Base-by-base conservation (phyloP, 2,113 vertebrate genomes). In the Rhodinocichla rosea region DNA sequence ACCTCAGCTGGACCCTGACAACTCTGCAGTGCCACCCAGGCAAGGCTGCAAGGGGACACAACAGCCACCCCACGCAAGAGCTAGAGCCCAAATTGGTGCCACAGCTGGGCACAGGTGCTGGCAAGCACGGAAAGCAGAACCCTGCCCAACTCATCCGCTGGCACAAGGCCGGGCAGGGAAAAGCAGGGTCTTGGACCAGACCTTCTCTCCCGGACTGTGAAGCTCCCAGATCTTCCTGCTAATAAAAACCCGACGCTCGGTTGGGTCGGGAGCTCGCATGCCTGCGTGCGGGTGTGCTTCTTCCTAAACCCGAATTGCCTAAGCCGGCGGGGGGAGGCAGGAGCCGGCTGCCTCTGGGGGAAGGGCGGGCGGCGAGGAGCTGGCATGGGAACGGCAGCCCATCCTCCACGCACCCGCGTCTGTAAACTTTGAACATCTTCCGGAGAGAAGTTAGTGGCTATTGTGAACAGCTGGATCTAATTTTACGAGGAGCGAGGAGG, bases 381-480 rank as follows among this genome's bases (percentile, higher is more conserved):
- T 97, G 96, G 96, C 97, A 97, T 89, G 89, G 91, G 91, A 92
- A 94, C 82, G 55, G 73, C 69, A 86, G 94, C 96, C 97, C 97
- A 97, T 97, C 97, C 97, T 97, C 97, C 97, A 96, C 62, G 75
- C 92, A 94, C 87, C 87, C 85, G 90, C 87, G 93, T 95, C 92
- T 95, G 92, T 92, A 94, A 96, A 94, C 96, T 97, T 87, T 77
- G 91, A 97, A 96, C 96, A 97, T 97, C 96, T 97, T 97, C 96
- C 95, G 94, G 97, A 96, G 96, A 97, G 87, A 96, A 97, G 96
- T 95, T 91, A 94, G 96, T 94, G 90, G 95, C 96, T 96, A 95
- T 97, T 97, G 96, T 94, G 97, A 97, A 97, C 96, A 97, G 97
- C 96, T 97, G 96, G 96, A 97, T 96, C 94, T 94, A 97, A 97